Evolutionary conservation across 2,113 vertebrate genomes (phyloP), one percentile per base, ranked within the genome.

Genomic region (Poeciliopsis turrubarensis): DNA sequence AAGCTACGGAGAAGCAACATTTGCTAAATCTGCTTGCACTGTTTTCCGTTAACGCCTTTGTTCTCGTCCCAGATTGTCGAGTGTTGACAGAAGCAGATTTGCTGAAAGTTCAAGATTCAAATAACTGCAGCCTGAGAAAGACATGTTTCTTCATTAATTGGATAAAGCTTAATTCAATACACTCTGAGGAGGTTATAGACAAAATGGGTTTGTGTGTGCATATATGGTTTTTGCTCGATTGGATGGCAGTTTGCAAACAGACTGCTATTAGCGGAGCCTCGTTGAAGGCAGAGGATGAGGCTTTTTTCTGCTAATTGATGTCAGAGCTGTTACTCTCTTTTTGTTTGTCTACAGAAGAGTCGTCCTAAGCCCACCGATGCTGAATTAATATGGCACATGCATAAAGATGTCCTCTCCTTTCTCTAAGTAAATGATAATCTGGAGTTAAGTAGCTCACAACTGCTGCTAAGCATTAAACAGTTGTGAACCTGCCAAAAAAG

Each of bases 91-190:
- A 74, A 77, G 81, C 70, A 72, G 34, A 82, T 60, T 72, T 73
- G 76, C 41, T 82, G 65, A 85, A 70, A 75, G 87, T 72, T 85
- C 54, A 72, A 71, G 31, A 65, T 87, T 86, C 87, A 87, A 89
- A 92, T 89, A 89, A 84, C 78, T 79, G 26, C 32, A 73, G 62
- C 81, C 57, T 44, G 72, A 77, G 66, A 73, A 79, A 83, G 80
- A 72, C 57, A 8, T 68, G 64, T 63, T 78, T 82, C 65, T 77
- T 75, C 30, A 65, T 62, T 73, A 57, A 83, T 72, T 78, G 72
- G 79, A 78, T 70, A 68, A 34, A 77, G 75, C 68, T 67, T 82
- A 70, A 64, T 79, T 86, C 47, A 51, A 27, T 65, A 51, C 1
- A 1, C 63, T 1, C 54, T 1, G 60, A 77, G 78, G 60, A 80